These are phyloP conservation scores for Halcyon malimbica DNA, from an alignment of 2,113 vertebrate genomes.

Conservation along the genomic window DNA sequence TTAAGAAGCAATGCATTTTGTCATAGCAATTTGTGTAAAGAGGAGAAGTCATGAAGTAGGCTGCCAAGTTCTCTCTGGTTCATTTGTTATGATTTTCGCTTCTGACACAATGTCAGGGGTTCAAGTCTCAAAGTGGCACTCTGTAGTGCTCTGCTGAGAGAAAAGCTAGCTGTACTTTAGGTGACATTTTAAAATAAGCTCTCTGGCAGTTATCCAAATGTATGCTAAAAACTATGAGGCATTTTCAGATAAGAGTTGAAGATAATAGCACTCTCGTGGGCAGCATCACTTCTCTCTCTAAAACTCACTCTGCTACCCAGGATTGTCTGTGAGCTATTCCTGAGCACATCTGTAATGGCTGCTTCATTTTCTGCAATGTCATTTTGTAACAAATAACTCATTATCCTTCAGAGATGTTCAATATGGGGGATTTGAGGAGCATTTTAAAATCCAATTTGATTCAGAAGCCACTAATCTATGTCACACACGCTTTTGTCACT, in stretches of 20 bases:
- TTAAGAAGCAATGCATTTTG: conserved; percentile 3
- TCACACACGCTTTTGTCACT: not conserved
- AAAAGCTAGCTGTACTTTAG: conserved; percentile 22
- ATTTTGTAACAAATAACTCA: not conserved
- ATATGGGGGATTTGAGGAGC: not conserved
- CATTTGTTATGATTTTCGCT: conserved; percentile 37
- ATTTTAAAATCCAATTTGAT: not conserved
- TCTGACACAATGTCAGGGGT: conserved; percentile 17
- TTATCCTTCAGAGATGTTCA: not conserved
- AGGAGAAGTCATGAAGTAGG: conserved; percentile 7
- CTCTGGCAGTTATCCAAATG: conserved; percentile 37
- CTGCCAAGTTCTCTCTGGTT: conserved; percentile 10
- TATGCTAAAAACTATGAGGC: conserved; percentile 34
- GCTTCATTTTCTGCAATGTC: not conserved
- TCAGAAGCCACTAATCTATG: not conserved
- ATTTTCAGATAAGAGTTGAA: conserved; percentile 19
- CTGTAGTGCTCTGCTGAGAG: not conserved
- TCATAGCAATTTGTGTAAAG: conserved; percentile 22
- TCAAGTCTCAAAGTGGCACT: conserved; percentile 12
- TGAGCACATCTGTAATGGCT: not conserved
- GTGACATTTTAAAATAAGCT: conserved; percentile 56
- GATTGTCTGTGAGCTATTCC: not conserved
- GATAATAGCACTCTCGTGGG: conserved; percentile 1
- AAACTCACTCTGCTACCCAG: not conserved
- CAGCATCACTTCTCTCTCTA: not conserved